Conservation (phyloP, 1,140 invertebrate genomes). For the Procambarus clarkii region DNA sequence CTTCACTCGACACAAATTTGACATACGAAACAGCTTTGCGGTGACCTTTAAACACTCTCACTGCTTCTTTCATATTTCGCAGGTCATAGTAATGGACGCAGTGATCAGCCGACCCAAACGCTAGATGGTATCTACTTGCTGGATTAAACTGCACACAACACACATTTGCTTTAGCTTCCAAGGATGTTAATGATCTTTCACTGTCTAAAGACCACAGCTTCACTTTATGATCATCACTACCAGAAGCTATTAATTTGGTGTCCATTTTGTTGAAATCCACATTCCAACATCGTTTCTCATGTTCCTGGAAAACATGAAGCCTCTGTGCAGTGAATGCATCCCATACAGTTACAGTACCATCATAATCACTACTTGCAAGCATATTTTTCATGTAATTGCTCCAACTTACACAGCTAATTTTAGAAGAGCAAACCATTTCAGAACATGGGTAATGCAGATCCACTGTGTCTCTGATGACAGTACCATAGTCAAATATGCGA, state of each 20-base stretch:
- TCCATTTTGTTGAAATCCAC: constrained; percentile 97
- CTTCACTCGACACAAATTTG: constrained; percentile 92
- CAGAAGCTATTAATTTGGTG: constrained; percentile 92
- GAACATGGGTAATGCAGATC: constrained; percentile 94
- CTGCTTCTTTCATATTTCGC: constrained; percentile 87
- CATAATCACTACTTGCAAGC: constrained; percentile 95
- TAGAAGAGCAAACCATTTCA: constrained; percentile 95
- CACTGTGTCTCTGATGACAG: constrained; percentile 88
- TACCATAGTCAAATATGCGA: constrained; percentile 93
- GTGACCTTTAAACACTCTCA: constrained; percentile 93
- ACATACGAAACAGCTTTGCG: constrained; percentile 97
- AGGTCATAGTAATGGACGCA: constrained; percentile 98
- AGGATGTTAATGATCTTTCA: constrained; percentile 89
- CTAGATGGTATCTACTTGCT: constrained; percentile 87
- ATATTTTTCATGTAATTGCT: constrained; percentile 93
- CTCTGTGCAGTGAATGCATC: constrained; percentile 88
- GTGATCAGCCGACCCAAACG: constrained; percentile 97
- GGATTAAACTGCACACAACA: constrained; percentile 98
- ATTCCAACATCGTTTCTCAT: constrained; percentile 97
- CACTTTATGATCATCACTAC: constrained; percentile 95
- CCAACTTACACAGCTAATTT: constrained; percentile 97
- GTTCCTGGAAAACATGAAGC: constrained; percentile 87
- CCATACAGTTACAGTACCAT: constrained; percentile 95
- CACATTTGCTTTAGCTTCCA: constrained; percentile 95
- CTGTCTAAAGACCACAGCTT: constrained; percentile 94